Percentiles rank a stretch among this genome's conserved stretches.
Conservation (phyloP, 2,797 vertebrate genomes). For the Lophura swinhoii region DNA sequence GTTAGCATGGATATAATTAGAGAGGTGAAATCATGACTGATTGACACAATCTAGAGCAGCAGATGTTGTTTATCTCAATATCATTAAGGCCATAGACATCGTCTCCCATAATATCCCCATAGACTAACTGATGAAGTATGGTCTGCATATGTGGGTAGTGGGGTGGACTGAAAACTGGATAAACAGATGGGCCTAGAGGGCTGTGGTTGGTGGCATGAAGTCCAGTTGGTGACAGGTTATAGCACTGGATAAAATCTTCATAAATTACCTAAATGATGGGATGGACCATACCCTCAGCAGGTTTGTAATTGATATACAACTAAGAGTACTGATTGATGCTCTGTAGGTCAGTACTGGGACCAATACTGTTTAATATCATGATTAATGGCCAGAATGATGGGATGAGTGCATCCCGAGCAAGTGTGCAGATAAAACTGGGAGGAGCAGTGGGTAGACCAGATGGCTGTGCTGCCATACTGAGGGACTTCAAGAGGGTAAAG, state of each 20-base stretch:
- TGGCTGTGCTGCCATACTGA: not conserved
- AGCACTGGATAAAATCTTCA: not conserved
- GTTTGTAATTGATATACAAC: not conserved
- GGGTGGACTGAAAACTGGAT: not conserved
- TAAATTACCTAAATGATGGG: too few species aligned
- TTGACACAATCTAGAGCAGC: not conserved
- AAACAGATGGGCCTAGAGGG: not conserved
- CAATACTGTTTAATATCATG: not conserved
- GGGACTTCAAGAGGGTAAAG: not conserved
- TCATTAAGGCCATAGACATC: not conserved
- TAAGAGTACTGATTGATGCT: not conserved
- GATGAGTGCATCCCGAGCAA: not conserved
- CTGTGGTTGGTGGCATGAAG: not conserved
- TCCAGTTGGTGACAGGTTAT: not conserved
- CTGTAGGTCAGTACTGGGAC: not conserved
- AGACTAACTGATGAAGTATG: not conserved
- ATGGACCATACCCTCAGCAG: not conserved
- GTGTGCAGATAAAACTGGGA: not conserved
- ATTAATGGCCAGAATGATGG: not conserved
- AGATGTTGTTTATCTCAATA: not conserved
- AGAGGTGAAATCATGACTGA: not conserved
- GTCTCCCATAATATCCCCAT: not conserved
- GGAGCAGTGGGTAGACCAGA: not conserved
- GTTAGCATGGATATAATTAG: not conserved
- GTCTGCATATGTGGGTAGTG: rapidly evolving